Evolutionary conservation across 64 coral and sea anemone species (phyloP).

Genomic region (Montipora sp.): DNA sequence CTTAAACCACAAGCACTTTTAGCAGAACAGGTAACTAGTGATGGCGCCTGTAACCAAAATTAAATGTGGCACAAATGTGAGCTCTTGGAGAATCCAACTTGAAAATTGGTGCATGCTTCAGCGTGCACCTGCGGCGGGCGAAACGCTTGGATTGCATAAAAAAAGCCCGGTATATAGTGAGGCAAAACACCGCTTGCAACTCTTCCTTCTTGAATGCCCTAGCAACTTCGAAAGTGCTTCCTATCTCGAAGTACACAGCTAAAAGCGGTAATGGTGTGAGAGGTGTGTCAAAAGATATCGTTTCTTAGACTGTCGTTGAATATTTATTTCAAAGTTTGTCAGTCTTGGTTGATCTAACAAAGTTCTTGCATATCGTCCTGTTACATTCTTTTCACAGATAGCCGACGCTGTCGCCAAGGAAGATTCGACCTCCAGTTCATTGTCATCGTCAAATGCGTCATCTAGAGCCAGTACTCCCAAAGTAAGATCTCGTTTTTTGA

Average conservation of each 20-base stretch:
- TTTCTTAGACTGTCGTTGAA: not conserved
- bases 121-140: no score
- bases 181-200: no score
- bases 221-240: no score
- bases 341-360: not conserved
- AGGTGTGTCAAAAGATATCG: no score
- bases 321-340: not conserved
- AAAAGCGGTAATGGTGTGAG: no score
- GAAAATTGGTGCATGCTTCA: no score
- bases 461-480: constrained; percentile 60
- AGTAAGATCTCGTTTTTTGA: not conserved
- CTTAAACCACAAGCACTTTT: constrained; percentile 9
- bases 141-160: no score
- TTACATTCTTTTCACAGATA: constrained; percentile 31
- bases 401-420: constrained; percentile 34
- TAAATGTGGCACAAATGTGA: not conserved
- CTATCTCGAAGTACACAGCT: no score
- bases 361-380: not conserved
- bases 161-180: no score
- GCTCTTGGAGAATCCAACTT: not conserved
- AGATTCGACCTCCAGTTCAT: constrained; percentile 25
- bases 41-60: not conserved
- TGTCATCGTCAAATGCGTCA: constrained; percentile 39
- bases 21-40: constrained; percentile 15
- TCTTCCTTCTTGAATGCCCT: no score